A percentile compares a stretch with the other conserved stretches of the same genome.
Conservation (phyloP, 2,113 vertebrate species). For the Malurus melanocephalus region DNA sequence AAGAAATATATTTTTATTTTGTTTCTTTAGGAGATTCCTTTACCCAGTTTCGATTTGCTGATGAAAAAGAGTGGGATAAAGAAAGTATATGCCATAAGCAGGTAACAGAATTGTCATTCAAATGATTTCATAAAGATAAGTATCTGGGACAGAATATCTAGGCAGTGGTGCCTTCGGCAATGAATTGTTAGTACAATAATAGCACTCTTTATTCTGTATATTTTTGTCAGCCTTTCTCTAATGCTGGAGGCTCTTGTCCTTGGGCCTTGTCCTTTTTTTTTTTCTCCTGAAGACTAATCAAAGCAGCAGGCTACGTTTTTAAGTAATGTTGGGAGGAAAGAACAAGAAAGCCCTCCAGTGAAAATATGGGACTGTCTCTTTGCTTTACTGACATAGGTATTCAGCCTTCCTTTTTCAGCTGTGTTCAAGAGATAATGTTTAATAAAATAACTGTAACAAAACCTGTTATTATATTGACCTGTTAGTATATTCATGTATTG, state of each 20-base stretch:
- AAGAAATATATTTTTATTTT: neutral
- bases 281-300: neutral
- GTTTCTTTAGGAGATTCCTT: slow-evolving; percentile 85
- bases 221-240: neutral
- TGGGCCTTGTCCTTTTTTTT: neutral
- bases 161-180: neutral
- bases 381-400: neutral
- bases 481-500: neutral
- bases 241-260: neutral
- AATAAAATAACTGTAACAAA: neutral
- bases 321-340: neutral
- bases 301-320: neutral
- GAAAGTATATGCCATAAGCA: slow-evolving; percentile 75
- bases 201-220: neutral
- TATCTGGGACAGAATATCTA: neutral
- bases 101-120: slow-evolving; percentile 65
- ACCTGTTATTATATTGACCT: neutral
- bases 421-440: neutral
- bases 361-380: neutral
- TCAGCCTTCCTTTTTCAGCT: neutral
- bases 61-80: slow-evolving; percentile 91
- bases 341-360: neutral
- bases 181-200: neutral
- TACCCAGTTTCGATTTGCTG: slow-evolving; percentile 89
- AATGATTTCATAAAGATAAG: neutral